These are phyloP conservation scores for Drosophila sordidula DNA, from an alignment of 2,888 invertebrate genomes.

Conservation along the genomic window DNA sequence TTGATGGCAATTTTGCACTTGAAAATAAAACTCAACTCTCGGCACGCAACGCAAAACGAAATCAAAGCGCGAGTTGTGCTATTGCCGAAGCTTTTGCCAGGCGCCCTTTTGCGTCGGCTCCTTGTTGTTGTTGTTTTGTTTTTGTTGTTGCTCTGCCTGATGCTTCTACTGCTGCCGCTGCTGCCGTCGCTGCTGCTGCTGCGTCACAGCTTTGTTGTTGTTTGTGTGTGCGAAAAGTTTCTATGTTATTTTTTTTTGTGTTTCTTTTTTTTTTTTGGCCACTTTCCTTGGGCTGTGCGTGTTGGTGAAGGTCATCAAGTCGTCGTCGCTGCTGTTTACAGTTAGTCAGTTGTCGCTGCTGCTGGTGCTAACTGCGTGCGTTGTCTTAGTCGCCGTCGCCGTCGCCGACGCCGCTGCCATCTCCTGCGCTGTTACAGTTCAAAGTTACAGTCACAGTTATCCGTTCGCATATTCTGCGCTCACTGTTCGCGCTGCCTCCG, in stretches of 20 bases:
- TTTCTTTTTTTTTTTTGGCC: slow-evolving; percentile 61
- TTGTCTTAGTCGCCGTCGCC: slow-evolving; percentile 16
- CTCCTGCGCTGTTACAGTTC: slow-evolving; percentile 15
- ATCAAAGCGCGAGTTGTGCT: slow-evolving; percentile 57
- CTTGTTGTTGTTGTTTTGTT: slow-evolving; percentile 22
- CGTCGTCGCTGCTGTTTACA: slow-evolving; percentile 61
- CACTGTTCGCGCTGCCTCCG: slow-evolving; percentile 23
- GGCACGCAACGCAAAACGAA: slow-evolving; percentile 51
- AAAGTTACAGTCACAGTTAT: slow-evolving; percentile 22
- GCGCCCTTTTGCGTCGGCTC: slow-evolving; percentile 38
- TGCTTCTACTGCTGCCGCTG: slow-evolving; percentile 23
- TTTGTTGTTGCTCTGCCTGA: slow-evolving; percentile 20
- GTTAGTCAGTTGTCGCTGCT: slow-evolving; percentile 54
- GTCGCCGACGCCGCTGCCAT: background rate
- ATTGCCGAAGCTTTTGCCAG: slow-evolving; percentile 59
- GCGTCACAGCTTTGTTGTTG: slow-evolving; percentile 53
- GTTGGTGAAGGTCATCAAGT: slow-evolving; percentile 83
- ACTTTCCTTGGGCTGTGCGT: slow-evolving; percentile 61
- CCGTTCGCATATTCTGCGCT: slow-evolving; percentile 23
- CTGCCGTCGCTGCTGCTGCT: slow-evolving; percentile 26
- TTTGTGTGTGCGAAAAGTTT: slow-evolving; percentile 61
- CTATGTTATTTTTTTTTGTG: slow-evolving; percentile 28
- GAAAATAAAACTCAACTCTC: slow-evolving; percentile 53
- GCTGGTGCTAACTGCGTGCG: slow-evolving; percentile 48
- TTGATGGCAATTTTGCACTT: slow-evolving; percentile 77